Evolutionary conservation across 2,113 vertebrate genomes (phyloP).

Genomic region (Semicossyphus pulcher): DNA sequence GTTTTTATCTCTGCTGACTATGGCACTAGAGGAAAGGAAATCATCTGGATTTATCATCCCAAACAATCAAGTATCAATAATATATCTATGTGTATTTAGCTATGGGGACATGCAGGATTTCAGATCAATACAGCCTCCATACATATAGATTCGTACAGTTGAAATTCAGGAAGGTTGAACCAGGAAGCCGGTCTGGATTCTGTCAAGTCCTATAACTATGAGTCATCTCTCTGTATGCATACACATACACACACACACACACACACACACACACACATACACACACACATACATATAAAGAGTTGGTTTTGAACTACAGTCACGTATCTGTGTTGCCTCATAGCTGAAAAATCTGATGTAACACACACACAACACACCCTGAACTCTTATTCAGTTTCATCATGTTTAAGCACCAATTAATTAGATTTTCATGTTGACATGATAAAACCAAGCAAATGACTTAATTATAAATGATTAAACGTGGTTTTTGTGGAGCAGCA

Average conservation of each 20-base stretch:
- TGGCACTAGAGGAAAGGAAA: too few relatives aligned
- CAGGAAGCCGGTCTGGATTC: constrained; percentile 1
- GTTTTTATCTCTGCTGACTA: too few relatives aligned
- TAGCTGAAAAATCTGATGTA: constrained; percentile 51
- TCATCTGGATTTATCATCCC: too few relatives aligned
- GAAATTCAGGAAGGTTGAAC: too few relatives aligned
- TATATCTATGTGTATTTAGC: too few relatives aligned
- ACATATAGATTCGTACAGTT: too few relatives aligned
- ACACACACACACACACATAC: neutral
- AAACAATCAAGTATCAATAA: too few relatives aligned
- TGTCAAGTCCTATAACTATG: constrained; percentile 1
- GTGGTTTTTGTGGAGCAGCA: neutral
- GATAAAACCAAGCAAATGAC: constrained; percentile 16
- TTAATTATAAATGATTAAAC: constrained; percentile 1
- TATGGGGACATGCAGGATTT: too few relatives aligned
- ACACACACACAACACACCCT: constrained; percentile 27
- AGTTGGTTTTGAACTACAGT: neutral
- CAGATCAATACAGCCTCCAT: too few relatives aligned
- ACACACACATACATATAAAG: neutral
- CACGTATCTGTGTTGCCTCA: constrained; percentile 37
- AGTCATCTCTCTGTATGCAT: neutral
- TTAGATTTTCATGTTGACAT: constrained; percentile 43
- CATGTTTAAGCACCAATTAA: constrained; percentile 2
- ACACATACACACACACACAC: constrained; percentile 8
- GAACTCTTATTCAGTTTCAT: constrained; percentile 15